Conservation (phyloP, 1,140 invertebrate species). For the Melitaea cinxia region DNA sequence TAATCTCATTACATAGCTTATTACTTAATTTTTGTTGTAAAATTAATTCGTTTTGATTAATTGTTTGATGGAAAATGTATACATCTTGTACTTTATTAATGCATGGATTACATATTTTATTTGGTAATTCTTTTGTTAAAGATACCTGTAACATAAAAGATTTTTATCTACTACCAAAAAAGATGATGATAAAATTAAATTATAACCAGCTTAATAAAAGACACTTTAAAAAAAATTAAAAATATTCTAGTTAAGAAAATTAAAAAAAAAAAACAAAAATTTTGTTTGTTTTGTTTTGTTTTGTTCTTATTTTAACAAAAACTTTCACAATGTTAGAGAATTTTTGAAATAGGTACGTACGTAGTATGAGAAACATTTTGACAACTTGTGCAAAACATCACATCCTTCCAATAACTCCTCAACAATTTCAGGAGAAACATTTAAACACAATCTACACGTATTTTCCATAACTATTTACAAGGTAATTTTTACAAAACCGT, state of each 20-base stretch:
- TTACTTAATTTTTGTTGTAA: constrained; percentile 35
- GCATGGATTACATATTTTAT: constrained; percentile 45
- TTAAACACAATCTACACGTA: constrained; percentile 50
- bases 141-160: constrained; percentile 42
- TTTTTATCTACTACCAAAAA: neutral
- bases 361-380: constrained; percentile 32
- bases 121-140: constrained; percentile 36
- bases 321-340: too few relatives aligned
- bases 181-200: neutral
- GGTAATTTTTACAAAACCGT: neutral
- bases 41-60: constrained; percentile 45
- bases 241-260: neutral
- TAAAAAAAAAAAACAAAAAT: neutral
- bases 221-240: neutral
- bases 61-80: constrained; percentile 38
- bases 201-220: neutral
- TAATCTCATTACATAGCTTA: constrained; percentile 8
- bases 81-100: constrained; percentile 44
- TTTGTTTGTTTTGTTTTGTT: too few relatives aligned
- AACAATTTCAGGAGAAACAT: constrained; percentile 16
- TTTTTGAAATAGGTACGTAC: constrained; percentile 31
- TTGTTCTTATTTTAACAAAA: too few relatives aligned
- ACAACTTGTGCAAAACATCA: constrained; percentile 38
- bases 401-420: constrained; percentile 31
- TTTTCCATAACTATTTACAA: constrained; percentile 34